Evolutionary conservation across 2,113 vertebrate species (phyloP).

Genomic region (Platichthys flesus): DNA sequence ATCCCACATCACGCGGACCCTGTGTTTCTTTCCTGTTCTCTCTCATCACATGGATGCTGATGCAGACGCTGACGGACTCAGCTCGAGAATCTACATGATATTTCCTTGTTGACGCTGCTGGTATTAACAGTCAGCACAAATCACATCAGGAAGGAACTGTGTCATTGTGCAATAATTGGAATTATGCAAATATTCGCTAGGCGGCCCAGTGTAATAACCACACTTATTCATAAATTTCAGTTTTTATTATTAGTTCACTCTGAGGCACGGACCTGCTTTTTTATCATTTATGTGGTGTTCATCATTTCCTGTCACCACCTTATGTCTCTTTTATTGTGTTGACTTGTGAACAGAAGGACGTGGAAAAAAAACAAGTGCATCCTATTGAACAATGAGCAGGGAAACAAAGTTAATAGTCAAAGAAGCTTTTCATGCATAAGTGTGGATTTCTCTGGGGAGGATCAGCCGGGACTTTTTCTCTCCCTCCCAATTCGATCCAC

Average conservation of each 20-base stretch:
- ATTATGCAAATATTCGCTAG: slow-evolving; percentile 79
- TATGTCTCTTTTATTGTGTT: slow-evolving; percentile 62
- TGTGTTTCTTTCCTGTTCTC: not conserved
- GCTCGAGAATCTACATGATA: slow-evolving; percentile 54
- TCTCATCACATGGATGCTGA: slow-evolving; percentile 24
- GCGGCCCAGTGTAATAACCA: slow-evolving; percentile 69
- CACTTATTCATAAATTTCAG: slow-evolving; percentile 72
- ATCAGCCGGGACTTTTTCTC: slow-evolving; percentile 77
- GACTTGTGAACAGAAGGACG: slow-evolving; percentile 67
- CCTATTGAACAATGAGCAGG: slow-evolving; percentile 72
- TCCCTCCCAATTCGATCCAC: slow-evolving; percentile 71
- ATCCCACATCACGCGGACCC: no score
- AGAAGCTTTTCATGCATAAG: slow-evolving; percentile 80
- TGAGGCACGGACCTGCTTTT: slow-evolving; percentile 44
- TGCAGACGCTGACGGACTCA: slow-evolving; percentile 51
- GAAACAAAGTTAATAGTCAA: slow-evolving; percentile 79
- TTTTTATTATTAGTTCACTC: slow-evolving; percentile 69
- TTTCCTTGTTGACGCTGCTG: slow-evolving; percentile 77
- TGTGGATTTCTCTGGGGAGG: slow-evolving; percentile 80
- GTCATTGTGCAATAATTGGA: slow-evolving; percentile 79
- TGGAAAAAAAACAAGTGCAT: slow-evolving; percentile 52
- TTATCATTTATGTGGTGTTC: slow-evolving; percentile 63
- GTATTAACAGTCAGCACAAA: slow-evolving; percentile 80
- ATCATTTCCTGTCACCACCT: slow-evolving; percentile 69
- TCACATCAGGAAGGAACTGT: slow-evolving; percentile 77